Conservation (phyloP, 2,797 vertebrate genomes). For the Paramormyrops hopkinsi region DNA sequence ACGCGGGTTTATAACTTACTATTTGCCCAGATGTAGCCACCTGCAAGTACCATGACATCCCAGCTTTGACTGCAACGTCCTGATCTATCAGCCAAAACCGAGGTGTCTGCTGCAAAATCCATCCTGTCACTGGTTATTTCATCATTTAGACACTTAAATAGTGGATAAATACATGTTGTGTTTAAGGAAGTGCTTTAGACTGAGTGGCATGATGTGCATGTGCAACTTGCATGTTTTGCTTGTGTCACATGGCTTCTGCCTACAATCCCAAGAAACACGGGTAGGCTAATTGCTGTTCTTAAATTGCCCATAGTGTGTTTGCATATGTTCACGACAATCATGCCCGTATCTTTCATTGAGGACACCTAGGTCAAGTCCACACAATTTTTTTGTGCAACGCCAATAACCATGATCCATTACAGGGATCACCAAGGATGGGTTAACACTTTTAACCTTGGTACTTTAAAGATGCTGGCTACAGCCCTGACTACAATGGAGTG, state of each 20-base stretch:
- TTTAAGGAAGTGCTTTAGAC: background rate
- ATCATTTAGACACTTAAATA: background rate
- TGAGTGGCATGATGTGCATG: background rate
- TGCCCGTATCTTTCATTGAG: background rate
- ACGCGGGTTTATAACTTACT: background rate
- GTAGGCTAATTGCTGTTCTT: background rate
- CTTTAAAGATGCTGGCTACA: background rate
- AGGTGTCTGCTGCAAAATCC: background rate
- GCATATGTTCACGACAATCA: background rate
- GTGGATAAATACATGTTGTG: background rate
- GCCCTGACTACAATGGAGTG: background rate
- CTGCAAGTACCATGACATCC: background rate
- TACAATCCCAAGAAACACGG: background rate
- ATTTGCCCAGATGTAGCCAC: background rate
- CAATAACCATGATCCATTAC: background rate
- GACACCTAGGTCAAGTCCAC: background rate
- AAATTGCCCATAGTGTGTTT: background rate
- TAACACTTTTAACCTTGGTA: background rate
- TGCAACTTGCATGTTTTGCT: background rate
- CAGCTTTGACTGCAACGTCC: background rate
- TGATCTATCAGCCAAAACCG: background rate
- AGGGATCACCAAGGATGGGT: background rate
- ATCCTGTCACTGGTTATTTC: background rate
- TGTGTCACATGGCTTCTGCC: background rate
- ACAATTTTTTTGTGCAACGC: too few species aligned